Conservation (phyloP, 2,888 invertebrate genomes). For the Lingula anatina region DNA sequence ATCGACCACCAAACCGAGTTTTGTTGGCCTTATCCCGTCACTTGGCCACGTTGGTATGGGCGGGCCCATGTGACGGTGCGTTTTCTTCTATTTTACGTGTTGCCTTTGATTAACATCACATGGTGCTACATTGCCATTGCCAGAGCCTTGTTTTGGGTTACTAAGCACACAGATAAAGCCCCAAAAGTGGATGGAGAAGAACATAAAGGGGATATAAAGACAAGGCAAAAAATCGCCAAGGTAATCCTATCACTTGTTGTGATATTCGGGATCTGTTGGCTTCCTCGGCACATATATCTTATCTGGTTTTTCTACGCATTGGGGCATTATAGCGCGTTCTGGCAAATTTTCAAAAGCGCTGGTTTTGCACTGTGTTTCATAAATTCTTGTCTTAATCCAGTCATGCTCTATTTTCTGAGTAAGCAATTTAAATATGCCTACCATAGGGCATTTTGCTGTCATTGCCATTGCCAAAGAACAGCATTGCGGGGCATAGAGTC, state of each 20-base stretch:
- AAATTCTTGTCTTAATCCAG: slow-evolving; percentile 87
- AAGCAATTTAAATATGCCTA: no score
- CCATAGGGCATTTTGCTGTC: no score
- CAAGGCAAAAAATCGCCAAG: slow-evolving; percentile 56
- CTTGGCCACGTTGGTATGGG: slow-evolving; percentile 19
- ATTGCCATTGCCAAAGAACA: no score
- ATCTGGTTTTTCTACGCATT: slow-evolving; percentile 77
- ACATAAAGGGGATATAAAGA: slow-evolving; percentile 42
- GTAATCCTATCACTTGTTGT: slow-evolving; percentile 83
- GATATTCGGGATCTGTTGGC: slow-evolving; percentile 58
- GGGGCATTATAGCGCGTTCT: slow-evolving; percentile 64
- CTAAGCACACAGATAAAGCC: slow-evolving; percentile 33
- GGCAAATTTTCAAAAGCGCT: slow-evolving; percentile 72
- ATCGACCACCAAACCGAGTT: no score
- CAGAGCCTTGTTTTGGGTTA: slow-evolving; percentile 62
- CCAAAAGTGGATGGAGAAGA: slow-evolving; percentile 21
- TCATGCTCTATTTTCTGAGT: slow-evolving; percentile 87
- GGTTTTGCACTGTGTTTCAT: slow-evolving; percentile 79
- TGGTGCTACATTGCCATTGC: slow-evolving; percentile 88
- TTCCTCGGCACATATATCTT: slow-evolving; percentile 56
- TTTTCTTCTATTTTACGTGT: slow-evolving; percentile 76
- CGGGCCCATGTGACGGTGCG: slow-evolving; percentile 19
- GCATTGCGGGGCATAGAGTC: no score
- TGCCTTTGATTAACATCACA: slow-evolving; percentile 79
- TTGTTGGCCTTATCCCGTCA: no score